Evolutionary conservation across 1,140 invertebrate species (phyloP), one percentile per base, ranked within the genome.

Genomic region (Orius insidiosus): DNA sequence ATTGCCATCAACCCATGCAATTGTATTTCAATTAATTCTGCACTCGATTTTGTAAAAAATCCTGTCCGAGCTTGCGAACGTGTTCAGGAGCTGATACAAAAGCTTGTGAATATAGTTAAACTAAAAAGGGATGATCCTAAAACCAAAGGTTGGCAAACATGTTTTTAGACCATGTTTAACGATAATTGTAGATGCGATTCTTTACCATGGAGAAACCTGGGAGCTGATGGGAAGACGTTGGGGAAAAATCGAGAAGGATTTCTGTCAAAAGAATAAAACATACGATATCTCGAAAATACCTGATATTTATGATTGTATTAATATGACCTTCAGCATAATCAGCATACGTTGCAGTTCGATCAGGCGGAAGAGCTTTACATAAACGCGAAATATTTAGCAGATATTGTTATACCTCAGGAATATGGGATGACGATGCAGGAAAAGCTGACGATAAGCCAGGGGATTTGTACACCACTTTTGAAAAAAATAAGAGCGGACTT

Each of bases 251-350:
- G 89, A 98, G 58, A 97, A 98, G 63, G 96, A 99, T 63, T 99
- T 98, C 59, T 86, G 80, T 55, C 83, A 82, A 0, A 96, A 95
- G 63, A 78, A 78, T 54, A 87, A 85, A 49, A 74, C 77, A 11
- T 99, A 89, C 67, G 95, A 98, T 60, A 98, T 98, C 53, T 96
- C 90, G 0, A 99, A 99, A 68, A 93, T 99, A 51, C 95, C 96
- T 0, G 96, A 98, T 62, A 98, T 99, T 53, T 99, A 98, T 59
- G 96, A 99, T 67, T 98, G 94, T 60, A 98, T 98, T 53, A 98
- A 98, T 98, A 95, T 60, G 95, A 99, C 67, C 63, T 98, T 48
- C 94, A 98, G 58, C 96, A 99, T 59, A 99, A 99, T 63, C 85
- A 93, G 58, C 81, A 92, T 59, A 89, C 85, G 1, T 60, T 98